Conservation (phyloP, 2,113 vertebrate genomes). For the Mus spicilegus region DNA sequence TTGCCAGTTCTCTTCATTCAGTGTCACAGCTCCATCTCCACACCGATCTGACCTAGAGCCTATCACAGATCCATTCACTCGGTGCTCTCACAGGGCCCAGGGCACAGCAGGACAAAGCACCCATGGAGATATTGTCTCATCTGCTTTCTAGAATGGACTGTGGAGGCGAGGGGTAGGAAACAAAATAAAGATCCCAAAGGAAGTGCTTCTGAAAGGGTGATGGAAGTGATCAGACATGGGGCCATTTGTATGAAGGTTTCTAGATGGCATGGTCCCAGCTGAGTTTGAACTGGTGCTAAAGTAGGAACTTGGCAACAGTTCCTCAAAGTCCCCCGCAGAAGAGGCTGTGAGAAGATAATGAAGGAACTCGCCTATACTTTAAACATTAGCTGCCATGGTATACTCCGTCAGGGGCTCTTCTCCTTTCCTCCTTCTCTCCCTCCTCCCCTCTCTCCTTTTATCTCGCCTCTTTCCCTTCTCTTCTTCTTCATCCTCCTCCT, state of each 20-base stretch:
- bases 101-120: no score
- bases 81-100: not conserved
- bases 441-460: not conserved
- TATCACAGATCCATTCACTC: not conserved
- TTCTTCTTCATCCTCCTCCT: no score
- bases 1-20: no score
- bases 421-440: no score
- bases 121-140: not conserved
- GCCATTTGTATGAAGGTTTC: not conserved
- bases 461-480: no score
- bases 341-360: not conserved
- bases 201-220: not conserved
- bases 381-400: not conserved
- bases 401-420: not conserved
- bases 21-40: no score
- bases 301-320: not conserved
- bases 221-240: not conserved
- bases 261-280: not conserved
- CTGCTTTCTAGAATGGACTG: not conserved
- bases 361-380: not conserved
- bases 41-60: not conserved
- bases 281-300: not conserved
- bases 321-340: not conserved
- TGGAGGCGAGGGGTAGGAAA: not conserved
- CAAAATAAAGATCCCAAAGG: not conserved